Percentiles rank a stretch among this genome's conserved stretches.
These are phyloP conservation scores for Morpho deidamia DNA, from an alignment of 2,888 invertebrate genomes.

Conservation along the genomic window DNA sequence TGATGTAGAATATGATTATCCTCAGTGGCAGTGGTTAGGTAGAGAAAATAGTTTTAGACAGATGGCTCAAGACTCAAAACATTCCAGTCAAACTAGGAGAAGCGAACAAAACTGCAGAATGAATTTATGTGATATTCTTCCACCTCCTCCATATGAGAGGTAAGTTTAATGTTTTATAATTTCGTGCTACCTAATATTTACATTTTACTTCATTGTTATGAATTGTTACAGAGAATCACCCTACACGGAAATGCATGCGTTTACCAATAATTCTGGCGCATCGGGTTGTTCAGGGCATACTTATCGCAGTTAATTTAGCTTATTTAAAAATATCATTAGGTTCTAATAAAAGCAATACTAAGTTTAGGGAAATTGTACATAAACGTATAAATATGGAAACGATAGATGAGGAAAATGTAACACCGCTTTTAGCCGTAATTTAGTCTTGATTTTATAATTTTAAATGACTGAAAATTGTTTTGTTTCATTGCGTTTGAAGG, in stretches of 20 bases:
- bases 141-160: constrained; percentile 72
- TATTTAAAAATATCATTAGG: constrained; percentile 63
- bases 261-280: constrained; percentile 63
- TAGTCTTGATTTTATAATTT: not conserved
- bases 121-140: constrained; percentile 69
- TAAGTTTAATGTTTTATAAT: constrained; percentile 27
- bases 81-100: constrained; percentile 51
- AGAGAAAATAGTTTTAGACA: constrained; percentile 69
- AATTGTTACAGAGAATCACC: constrained; percentile 58
- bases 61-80: constrained; percentile 49
- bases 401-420: constrained; percentile 40
- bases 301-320: constrained; percentile 59
- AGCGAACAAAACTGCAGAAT: constrained; percentile 66
- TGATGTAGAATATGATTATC: constrained; percentile 70
- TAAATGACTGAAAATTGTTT: not conserved
- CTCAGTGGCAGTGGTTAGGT: constrained; percentile 72
- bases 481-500: too few species aligned
- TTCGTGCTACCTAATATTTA: too few species aligned
- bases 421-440: constrained; percentile 28
- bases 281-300: constrained; percentile 69
- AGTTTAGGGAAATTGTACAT: constrained; percentile 55
- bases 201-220: not conserved
- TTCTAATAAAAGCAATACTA: constrained; percentile 72
- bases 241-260: constrained; percentile 62
- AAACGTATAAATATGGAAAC: constrained; percentile 40